Conservation (phyloP, 2,888 invertebrate species). For the Leptothorax acervorum region DNA sequence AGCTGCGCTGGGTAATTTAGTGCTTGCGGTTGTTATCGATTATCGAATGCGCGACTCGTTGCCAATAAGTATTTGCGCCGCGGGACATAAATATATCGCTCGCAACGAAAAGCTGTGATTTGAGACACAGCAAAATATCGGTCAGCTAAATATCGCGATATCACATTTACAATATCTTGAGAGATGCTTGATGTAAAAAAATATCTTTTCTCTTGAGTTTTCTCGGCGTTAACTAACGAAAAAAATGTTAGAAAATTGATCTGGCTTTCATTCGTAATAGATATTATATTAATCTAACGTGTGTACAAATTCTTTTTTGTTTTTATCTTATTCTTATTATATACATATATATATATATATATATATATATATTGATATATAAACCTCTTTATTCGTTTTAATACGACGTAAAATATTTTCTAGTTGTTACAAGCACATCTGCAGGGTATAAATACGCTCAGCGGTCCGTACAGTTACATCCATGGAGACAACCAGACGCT, state of each 20-base stretch:
- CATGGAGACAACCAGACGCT: not conserved
- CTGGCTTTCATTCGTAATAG: not conserved
- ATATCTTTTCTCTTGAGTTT: not conserved
- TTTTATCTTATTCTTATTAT: not conserved
- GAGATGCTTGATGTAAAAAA: not conserved
- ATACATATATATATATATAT: too few species aligned
- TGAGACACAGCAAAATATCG: conserved; percentile 18
- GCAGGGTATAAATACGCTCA: not conserved
- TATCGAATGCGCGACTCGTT: conserved; percentile 41
- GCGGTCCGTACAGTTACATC: not conserved
- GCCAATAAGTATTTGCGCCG: conserved; percentile 44
- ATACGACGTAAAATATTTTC: not conserved
- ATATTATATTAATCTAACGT: not conserved
- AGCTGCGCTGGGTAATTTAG: conserved; percentile 49
- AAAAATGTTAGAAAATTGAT: not conserved
- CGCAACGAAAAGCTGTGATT: conserved; percentile 19
- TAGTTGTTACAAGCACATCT: not conserved
- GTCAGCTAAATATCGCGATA: not conserved
- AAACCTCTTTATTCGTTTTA: not conserved
- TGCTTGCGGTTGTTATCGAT: conserved; percentile 52
- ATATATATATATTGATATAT: not conserved
- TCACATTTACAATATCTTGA: not conserved
- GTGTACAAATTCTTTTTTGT: not conserved
- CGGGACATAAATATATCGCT: conserved; percentile 33
- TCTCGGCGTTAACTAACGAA: not conserved